Percentiles rank a stretch among this genome's conserved stretches.
phyloP scores from a whole-genome alignment of 2,113 vertebrate genomes.

The Petromus typicus region DNA sequence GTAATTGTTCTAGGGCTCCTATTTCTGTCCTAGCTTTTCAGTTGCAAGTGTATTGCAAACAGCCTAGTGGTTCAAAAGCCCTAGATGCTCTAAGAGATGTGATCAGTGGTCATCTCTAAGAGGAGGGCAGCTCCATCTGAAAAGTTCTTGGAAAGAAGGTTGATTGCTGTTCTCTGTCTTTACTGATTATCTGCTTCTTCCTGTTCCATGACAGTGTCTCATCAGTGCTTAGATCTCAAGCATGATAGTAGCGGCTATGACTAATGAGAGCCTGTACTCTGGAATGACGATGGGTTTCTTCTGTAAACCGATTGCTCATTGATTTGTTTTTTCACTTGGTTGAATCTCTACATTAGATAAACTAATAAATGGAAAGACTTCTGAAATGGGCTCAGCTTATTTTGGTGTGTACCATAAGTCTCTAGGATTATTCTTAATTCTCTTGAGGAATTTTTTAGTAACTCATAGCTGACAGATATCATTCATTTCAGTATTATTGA shows the following conservation, averaged over 20 bases:
- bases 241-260: not conserved
- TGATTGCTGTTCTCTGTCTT: not conserved
- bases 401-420: not conserved
- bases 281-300: not conserved
- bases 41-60: not conserved
- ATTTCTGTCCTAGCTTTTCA: not conserved
- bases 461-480: not conserved
- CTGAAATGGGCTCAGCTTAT: not conserved
- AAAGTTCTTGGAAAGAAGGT: rapidly evolving
- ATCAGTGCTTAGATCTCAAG: not conserved
- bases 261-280: not conserved
- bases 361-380: not conserved
- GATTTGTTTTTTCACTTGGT: not conserved
- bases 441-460: not conserved
- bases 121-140: not conserved
- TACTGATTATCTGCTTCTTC: not conserved
- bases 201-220: not conserved
- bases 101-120: not conserved
- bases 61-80: not conserved
- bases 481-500: not conserved
- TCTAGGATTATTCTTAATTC: not conserved
- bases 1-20: not conserved
- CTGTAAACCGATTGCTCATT: not conserved
- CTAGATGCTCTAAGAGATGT: not conserved
- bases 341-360: not conserved